Percentiles rank a stretch among this genome's conserved stretches.
Conservation (phyloP, 64 coral and sea anemone genomes). For the Cladopsammia gracilis region DNA sequence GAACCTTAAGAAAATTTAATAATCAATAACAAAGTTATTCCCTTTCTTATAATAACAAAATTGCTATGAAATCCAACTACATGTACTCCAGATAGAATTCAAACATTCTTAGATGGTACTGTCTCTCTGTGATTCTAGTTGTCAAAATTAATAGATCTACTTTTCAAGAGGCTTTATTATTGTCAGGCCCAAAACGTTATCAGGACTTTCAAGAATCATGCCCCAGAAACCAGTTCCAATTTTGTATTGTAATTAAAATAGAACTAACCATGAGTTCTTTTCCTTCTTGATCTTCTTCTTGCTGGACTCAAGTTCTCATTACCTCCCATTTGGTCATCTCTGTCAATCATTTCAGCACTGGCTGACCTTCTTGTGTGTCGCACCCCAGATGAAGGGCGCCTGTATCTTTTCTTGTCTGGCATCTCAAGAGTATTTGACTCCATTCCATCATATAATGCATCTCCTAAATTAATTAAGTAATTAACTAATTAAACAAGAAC, state of each 20-base stretch:
- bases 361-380: slow-evolving; percentile 86
- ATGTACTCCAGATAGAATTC: too few relatives aligned
- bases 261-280: slow-evolving; percentile 75
- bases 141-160: too few relatives aligned
- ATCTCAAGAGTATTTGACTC: slow-evolving; percentile 63
- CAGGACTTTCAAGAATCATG: neutral
- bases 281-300: slow-evolving; percentile 81
- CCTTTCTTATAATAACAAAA: too few relatives aligned
- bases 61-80: too few relatives aligned
- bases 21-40: neutral
- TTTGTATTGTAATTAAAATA: neutral
- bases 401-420: slow-evolving; percentile 82
- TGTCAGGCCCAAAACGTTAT: too few relatives aligned
- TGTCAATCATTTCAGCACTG: slow-evolving; percentile 89
- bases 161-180: too few relatives aligned
- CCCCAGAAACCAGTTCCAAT: neutral
- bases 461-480: neutral
- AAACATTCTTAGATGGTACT: too few relatives aligned
- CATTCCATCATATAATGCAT: slow-evolving; percentile 50
- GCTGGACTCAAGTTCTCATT: slow-evolving; percentile 80
- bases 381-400: slow-evolving; percentile 65
- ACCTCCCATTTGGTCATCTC: slow-evolving; percentile 69
- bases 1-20: slow-evolving; percentile 58
- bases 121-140: too few relatives aligned
- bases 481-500: too few relatives aligned